A percentile compares a stretch with the other conserved stretches of the same genome.
Evolutionary conservation across 1,140 invertebrate species (phyloP).

Genomic region (Rhopalosiphum maidis): DNA sequence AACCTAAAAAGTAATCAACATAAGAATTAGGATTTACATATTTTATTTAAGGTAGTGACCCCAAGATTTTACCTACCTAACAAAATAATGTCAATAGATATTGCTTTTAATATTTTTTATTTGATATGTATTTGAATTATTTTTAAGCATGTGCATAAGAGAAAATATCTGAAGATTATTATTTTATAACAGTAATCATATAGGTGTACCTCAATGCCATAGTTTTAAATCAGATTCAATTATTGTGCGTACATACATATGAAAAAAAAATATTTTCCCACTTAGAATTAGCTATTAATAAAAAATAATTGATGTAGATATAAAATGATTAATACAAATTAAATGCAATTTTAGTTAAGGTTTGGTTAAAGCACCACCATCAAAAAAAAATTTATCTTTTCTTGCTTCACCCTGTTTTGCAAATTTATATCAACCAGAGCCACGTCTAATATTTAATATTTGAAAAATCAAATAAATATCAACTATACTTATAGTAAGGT

Average conservation of each 20-base stretch:
- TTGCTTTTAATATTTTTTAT: constrained; percentile 38
- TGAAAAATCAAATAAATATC: background rate
- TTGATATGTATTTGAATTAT: constrained; percentile 50
- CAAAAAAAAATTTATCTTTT: constrained; percentile 20
- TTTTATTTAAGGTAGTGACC: background rate
- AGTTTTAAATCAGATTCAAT: constrained; percentile 21
- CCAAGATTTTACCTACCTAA: background rate
- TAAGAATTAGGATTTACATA: constrained; percentile 22
- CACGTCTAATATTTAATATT: background rate
- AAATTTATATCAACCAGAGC: background rate
- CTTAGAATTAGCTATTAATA: background rate
- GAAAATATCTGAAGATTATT: background rate
- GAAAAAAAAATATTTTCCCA: background rate
- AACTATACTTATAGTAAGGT: background rate
- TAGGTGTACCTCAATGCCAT: background rate
- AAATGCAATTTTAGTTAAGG: background rate
- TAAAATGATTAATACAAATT: background rate
- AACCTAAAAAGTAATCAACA: constrained; percentile 15
- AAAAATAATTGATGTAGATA: background rate
- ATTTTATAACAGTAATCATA: background rate
- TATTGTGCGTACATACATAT: background rate
- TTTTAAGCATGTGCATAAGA: constrained; percentile 27
- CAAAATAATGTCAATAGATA: constrained; percentile 33
- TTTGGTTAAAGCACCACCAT: background rate
- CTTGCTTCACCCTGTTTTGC: constrained; percentile 38